Base-by-base conservation (phyloP, 2,113 vertebrate genomes). In the Romanogobio albipinnatus region DNA sequence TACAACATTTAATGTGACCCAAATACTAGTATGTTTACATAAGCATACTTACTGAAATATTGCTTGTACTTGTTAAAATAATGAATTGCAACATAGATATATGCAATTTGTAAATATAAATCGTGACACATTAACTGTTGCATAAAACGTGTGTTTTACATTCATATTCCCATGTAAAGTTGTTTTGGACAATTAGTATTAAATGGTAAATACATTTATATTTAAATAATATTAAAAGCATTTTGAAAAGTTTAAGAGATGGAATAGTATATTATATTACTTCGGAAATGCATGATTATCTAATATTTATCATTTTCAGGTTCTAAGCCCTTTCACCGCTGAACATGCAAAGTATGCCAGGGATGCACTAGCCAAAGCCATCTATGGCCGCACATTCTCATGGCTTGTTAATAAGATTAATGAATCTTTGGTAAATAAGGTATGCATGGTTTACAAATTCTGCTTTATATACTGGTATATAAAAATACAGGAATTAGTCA, bases 371-470 rank as follows among this genome's bases (percentile, higher is more conserved):
- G 96, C 98, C 0, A 99, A 99, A 92, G 96, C 98, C 0, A 94
- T 99, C 33, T 99, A 99, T 0, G 98, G 96, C 3, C 95, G 96
- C 26, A 97, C 96, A 0, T 99, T 99, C 88, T 96, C 95, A 11
- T 99, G 98, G 98, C 94, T 99, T 1, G 97, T 99, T 84, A 96
- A 94, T 91, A 97, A 94, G 89, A 97, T 98, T 87, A 99, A 99
- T 0, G 89, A 94, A 62, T 97, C 98, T 26, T 89, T 99, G 33
- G 96, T 94, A 82, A 99, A 97, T 90, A 95, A 96, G 96, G 98
- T 77, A 86, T 29, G 43, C 17, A 36, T 62, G 39, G 3, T 76
- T 81, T 49, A 71, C 77, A 13, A 9, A 70, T 39, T 56, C 3
- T 84, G 14, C 39, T 51, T 62, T 81, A 36, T 9, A 64, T n/a